Conservation (phyloP, 1,140 invertebrate species). For the Orchestia grillus region DNA sequence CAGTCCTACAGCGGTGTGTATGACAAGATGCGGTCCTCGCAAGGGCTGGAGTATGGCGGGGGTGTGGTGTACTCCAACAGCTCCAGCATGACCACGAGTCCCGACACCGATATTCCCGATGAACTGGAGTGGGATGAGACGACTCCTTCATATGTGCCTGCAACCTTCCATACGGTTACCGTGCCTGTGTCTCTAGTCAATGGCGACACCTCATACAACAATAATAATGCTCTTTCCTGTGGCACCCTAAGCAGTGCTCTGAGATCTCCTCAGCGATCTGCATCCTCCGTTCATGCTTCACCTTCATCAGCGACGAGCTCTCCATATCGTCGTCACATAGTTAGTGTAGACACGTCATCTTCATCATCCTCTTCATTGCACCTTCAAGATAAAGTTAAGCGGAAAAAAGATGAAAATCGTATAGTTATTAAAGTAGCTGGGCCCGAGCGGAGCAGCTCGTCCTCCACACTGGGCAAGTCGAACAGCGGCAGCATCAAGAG, state of each 20-base stretch:
- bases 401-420: slow-evolving; percentile 65
- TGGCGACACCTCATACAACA: slow-evolving; percentile 60
- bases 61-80: slow-evolving; percentile 66
- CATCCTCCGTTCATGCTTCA: neutral
- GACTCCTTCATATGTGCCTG: slow-evolving; percentile 62
- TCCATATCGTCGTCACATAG: slow-evolving; percentile 30
- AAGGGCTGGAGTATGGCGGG: slow-evolving; percentile 61
- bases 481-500: slow-evolving; percentile 71
- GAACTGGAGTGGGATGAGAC: slow-evolving; percentile 68
- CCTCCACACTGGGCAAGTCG: slow-evolving; percentile 65
- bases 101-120: slow-evolving; percentile 67
- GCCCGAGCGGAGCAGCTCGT: slow-evolving; percentile 62
- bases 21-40: slow-evolving; percentile 66
- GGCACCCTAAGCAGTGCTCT: slow-evolving; percentile 22
- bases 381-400: slow-evolving; percentile 21
- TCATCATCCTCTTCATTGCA: slow-evolving; percentile 16
- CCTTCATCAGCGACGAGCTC: neutral
- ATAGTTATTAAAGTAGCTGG: slow-evolving; percentile 67
- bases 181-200: slow-evolving; percentile 60
- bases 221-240: slow-evolving; percentile 61
- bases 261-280: slow-evolving; percentile 8
- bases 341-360: slow-evolving; percentile 38
- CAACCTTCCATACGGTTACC: slow-evolving; percentile 23
- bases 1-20: slow-evolving; percentile 67
- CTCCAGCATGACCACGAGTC: slow-evolving; percentile 66